A percentile compares a stretch with the other conserved stretches of the same genome.
phyloP scores from a whole-genome alignment of 1,140 invertebrate genomes.

The Stenopsyche tienmushanensis region DNA sequence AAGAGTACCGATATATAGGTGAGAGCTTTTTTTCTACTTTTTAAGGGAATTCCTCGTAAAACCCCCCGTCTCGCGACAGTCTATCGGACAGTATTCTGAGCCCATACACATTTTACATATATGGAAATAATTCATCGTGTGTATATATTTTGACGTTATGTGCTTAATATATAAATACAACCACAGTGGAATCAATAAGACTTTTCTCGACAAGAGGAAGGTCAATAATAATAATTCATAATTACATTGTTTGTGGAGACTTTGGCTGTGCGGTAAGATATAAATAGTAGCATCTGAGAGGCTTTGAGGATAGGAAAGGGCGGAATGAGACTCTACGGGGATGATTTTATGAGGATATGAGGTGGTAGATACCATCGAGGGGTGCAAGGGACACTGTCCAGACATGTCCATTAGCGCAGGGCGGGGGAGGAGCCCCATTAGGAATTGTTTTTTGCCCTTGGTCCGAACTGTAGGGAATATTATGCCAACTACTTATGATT shows the following conservation, averaged over 20 bases:
- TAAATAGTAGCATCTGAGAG: slow-evolving; percentile 3
- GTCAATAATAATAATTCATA: background rate
- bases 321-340: slow-evolving; percentile 5
- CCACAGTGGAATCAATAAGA: too few species aligned
- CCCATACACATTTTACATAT: background rate
- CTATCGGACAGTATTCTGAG: background rate
- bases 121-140: background rate
- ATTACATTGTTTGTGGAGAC: background rate
- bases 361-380: slow-evolving; percentile 4
- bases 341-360: slow-evolving; percentile 22
- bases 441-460: slow-evolving; percentile 36
- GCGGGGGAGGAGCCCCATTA: slow-evolving; percentile 26
- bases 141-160: too few species aligned
- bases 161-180: too few species aligned
- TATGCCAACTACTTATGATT: slow-evolving; percentile 17
- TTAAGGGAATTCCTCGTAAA: slow-evolving; percentile 20
- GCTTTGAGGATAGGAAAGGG: slow-evolving; percentile 18
- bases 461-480: slow-evolving; percentile 25
- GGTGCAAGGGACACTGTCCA: slow-evolving; percentile 37
- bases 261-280: background rate
- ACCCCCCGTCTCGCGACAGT: background rate
- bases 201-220: too few species aligned
- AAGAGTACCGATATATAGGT: slow-evolving; percentile 19
- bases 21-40: slow-evolving; percentile 23
- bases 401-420: slow-evolving; percentile 38